A percentile compares a stretch with the other conserved stretches of the same genome.
Evolutionary conservation across 2,888 invertebrate genomes (phyloP).

Genomic region (Lacanobia wlatinum): DNA sequence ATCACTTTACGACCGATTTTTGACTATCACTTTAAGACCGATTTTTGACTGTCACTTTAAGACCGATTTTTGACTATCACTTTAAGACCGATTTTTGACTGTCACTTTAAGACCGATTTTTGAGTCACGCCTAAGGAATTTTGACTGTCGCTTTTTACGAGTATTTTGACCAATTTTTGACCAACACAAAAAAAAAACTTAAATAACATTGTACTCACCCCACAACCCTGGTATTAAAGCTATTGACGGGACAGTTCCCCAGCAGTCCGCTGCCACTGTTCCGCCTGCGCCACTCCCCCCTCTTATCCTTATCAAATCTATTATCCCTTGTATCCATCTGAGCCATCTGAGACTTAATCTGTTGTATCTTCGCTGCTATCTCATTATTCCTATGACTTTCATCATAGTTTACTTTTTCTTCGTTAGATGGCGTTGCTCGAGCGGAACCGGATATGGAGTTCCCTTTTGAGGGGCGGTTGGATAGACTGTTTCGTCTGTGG

Average conservation of each 20-base stretch:
- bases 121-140: not conserved
- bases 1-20: no score
- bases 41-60: no score
- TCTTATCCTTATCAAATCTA: constrained; percentile 49
- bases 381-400: constrained; percentile 65
- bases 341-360: constrained; percentile 83
- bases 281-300: constrained; percentile 70
- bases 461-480: constrained; percentile 64
- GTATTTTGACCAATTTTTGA: no score
- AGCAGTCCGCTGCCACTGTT: constrained; percentile 81
- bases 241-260: constrained; percentile 78
- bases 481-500: constrained; percentile 56
- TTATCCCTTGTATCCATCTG: constrained; percentile 71
- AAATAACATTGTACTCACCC: constrained; percentile 67
- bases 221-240: constrained; percentile 67
- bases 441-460: constrained; percentile 68
- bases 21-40: not conserved
- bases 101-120: no score
- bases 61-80: not conserved
- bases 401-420: constrained; percentile 67
- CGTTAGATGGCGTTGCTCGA: constrained; percentile 71
- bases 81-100: no score
- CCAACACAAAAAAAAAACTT: no score
- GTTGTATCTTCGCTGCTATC: constrained; percentile 81
- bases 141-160: not conserved